Evolutionary conservation across 2,888 invertebrate genomes (phyloP), one percentile per base, ranked within the genome.

Genomic region (Standfussiana lucernea): DNA sequence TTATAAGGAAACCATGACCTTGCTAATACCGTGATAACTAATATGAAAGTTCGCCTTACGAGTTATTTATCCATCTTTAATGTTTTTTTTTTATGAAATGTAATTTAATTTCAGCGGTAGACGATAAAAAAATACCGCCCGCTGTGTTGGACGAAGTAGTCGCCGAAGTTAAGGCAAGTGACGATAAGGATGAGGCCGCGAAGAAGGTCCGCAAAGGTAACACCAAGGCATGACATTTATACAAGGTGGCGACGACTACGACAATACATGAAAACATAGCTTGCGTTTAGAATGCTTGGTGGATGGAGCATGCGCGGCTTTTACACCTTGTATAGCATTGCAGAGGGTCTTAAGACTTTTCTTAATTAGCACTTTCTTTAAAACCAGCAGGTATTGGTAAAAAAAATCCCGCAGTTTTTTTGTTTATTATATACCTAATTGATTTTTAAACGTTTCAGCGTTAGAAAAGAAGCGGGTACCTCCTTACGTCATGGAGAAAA

Each of bases 181-280:
- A 86, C 18, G 32, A 72, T 15, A 77, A 71, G 24, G 56, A 35
- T 13, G 10, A 53, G 24, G 53, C 35, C 1, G 37, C 65, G 7
- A 73, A n/a, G 35, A 83, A 83, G n/a, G 53, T 83, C 18, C 72
- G 62, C 21, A 62, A 70, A 83, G 83, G 83, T 83, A 77, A 62
- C 15, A 18, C 1, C 8, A 73, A 40, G 18, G 1, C 24, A 24
- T 0, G 28, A 18, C 4, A 47, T 24, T 21, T 37, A 13, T n/a
- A n/a, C n/a, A 28, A 24, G 8, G 47, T 53, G n/a, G 11, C n/a
- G 10, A 24, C 24, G 24, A 50, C 42, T 53, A 53, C n/a, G 50
- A 24, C 8, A 50, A 24, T 24, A n/a, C n/a, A n/a, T 53, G n/a
- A 45, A 45, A 45, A 47, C 47, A 47, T 45, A 40, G 40, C 10